Evolutionary conservation across 2,888 invertebrate species (phyloP).

Genomic region (Paralinhomoeus sp.): DNA sequence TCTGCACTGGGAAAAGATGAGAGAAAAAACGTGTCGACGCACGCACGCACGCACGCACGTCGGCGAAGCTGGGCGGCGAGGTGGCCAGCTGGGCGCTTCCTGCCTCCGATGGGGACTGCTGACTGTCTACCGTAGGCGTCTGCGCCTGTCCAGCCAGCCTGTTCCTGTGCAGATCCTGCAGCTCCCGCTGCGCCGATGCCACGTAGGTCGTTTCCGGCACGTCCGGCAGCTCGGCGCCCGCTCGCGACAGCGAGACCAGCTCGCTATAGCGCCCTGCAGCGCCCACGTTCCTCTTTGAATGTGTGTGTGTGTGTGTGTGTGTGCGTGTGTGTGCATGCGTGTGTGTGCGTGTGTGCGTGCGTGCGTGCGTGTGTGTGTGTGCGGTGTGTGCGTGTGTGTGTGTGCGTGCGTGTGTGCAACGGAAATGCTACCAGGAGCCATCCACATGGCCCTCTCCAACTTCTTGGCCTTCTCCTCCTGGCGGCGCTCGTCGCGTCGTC

Average conservation of each 20-base stretch:
- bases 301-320: too few relatives aligned
- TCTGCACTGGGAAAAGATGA: neutral
- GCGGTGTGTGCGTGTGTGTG: too few relatives aligned
- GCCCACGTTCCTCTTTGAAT: too few relatives aligned
- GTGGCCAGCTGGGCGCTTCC: too few relatives aligned
- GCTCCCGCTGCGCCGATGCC: conserved; percentile 4
- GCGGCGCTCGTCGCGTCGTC: conserved; percentile 51
- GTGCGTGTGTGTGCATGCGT: neutral
- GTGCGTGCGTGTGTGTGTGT: too few relatives aligned
- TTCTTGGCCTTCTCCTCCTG: conserved; percentile 39
- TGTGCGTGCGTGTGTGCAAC: too few relatives aligned
- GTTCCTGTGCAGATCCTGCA: neutral
- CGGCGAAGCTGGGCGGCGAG: conserved; percentile 1
- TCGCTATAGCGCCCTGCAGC: neutral
- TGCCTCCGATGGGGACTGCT: too few relatives aligned
- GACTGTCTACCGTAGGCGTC: too few relatives aligned
- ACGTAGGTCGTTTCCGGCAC: conserved; percentile 2
- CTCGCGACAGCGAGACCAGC: neutral
- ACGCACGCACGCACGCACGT: neutral
- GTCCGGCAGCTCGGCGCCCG: neutral
- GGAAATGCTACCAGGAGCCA: conserved; percentile 1
- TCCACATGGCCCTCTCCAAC: conserved; percentile 3
- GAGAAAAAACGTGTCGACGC: too few relatives aligned
- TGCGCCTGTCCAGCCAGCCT: too few relatives aligned
- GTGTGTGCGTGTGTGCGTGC: neutral